Conservation (phyloP, 2,888 invertebrate genomes). For the Monochamus alternatus region DNA sequence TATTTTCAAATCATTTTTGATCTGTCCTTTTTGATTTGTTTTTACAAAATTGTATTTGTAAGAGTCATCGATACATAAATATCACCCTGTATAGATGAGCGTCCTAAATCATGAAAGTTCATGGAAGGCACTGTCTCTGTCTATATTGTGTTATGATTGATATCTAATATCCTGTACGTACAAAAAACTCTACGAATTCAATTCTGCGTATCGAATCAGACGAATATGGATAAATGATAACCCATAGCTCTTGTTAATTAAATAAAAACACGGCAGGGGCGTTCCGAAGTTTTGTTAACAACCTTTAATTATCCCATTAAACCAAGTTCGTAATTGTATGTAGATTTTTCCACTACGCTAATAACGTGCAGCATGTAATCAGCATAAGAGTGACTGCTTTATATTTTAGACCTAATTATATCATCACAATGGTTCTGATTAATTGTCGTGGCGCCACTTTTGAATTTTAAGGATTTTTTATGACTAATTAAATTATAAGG, state of each 20-base stretch:
- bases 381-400: background rate
- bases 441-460: background rate
- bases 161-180: no score
- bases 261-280: constrained; percentile 6
- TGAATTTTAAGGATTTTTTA: background rate
- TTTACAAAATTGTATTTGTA: no score
- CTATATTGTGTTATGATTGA: no score
- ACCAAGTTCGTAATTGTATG: background rate
- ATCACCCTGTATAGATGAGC: no score
- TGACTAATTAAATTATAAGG: background rate
- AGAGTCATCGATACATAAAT: no score
- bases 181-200: no score
- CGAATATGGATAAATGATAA: no score
- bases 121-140: no score
- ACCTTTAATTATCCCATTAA: background rate
- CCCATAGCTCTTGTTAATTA: background rate
- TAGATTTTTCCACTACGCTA: background rate
- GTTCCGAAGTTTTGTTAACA: background rate
- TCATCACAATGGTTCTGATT: background rate
- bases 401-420: background rate
- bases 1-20: no score
- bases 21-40: no score
- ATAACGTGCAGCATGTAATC: background rate
- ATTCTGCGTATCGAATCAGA: no score
- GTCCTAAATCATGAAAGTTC: no score